phyloP scores from a whole-genome alignment of 1,140 invertebrate genomes.

The Diorhabda carinulata region DNA sequence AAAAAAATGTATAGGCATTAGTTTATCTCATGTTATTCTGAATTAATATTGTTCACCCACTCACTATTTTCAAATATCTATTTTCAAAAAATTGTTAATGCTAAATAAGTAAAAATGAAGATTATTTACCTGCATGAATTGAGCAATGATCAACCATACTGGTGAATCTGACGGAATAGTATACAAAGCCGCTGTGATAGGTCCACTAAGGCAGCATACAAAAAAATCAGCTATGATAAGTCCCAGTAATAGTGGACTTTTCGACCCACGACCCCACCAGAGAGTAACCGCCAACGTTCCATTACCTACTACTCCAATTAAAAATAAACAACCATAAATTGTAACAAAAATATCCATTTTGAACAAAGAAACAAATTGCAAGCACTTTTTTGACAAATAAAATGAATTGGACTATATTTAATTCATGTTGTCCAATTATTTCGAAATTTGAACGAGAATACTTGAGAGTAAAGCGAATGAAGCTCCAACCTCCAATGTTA shows the following conservation, averaged over 20 bases:
- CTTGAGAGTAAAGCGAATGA: background rate
- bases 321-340: conserved; percentile 15
- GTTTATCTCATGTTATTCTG: too few species aligned
- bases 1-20: too few species aligned
- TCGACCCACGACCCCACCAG: conserved; percentile 16
- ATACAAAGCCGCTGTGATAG: background rate
- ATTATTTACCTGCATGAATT: background rate
- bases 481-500: conserved; percentile 5
- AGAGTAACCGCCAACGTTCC: conserved; percentile 13
- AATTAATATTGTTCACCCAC: too few species aligned
- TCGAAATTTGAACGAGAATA: background rate
- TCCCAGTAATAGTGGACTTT: conserved; percentile 15
- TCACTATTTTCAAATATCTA: too few species aligned
- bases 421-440: background rate
- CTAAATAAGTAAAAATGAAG: too few species aligned
- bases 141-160: background rate
- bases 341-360: conserved; percentile 16
- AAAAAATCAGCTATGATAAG: conserved; percentile 15
- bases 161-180: background rate
- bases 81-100: too few species aligned
- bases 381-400: background rate
- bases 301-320: conserved; percentile 14
- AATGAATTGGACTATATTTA: background rate
- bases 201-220: conserved; percentile 10
- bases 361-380: background rate